Conservation (phyloP, 2,797 vertebrate species). For the Danio tinwini region DNA sequence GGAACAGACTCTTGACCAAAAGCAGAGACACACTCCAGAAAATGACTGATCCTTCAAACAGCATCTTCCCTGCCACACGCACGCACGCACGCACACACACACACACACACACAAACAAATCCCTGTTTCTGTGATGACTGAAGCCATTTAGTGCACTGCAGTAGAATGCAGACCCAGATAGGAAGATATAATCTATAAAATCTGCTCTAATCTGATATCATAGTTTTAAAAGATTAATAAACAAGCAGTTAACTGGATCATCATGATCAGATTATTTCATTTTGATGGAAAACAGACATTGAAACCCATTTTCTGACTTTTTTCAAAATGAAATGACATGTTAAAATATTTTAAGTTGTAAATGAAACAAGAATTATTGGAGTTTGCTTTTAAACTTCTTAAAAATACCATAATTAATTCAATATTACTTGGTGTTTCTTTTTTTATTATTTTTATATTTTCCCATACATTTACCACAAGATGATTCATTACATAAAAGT, state of each 20-base stretch:
- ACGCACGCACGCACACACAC: neutral
- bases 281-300: neutral
- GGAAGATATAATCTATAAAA: constrained; percentile 35
- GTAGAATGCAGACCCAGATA: constrained; percentile 3
- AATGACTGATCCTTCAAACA: constrained; percentile 27
- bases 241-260: constrained; percentile 20
- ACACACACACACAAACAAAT: neutral
- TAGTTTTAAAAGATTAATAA: constrained; percentile 33
- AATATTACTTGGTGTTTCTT: too few species aligned
- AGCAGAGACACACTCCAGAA: neutral
- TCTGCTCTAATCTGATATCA: constrained; percentile 16
- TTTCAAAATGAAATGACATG: neutral
- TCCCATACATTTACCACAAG: too few species aligned
- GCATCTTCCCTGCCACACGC: neutral
- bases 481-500: too few species aligned
- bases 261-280: constrained; percentile 14
- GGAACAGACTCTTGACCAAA: constrained; percentile 23
- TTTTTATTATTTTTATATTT: too few species aligned
- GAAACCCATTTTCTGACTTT: neutral
- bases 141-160: neutral
- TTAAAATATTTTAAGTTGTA: too few species aligned
- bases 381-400: too few species aligned
- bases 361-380: too few species aligned
- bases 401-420: too few species aligned
- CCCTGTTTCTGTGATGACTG: neutral